Evolutionary conservation across 2,888 invertebrate species (phyloP).

Genomic region (Globia sparganii): DNA sequence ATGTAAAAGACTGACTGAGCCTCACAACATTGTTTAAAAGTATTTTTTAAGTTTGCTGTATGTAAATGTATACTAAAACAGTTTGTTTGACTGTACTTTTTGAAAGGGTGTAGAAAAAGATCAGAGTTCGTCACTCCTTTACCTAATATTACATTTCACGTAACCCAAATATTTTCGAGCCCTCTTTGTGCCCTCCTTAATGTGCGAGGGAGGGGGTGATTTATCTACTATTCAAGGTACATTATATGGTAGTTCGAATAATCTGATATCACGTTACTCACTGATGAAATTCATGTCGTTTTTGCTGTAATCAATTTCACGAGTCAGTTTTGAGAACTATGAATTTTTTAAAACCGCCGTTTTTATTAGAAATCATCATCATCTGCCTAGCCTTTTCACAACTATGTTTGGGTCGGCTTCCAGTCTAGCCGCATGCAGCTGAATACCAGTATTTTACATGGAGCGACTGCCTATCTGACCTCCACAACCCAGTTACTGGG

Average conservation of each 20-base stretch:
- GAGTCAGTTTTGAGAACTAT: not conserved
- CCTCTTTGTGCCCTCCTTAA: slow-evolving; percentile 71
- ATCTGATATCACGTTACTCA: slow-evolving; percentile 73
- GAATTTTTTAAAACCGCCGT: too few relatives aligned
- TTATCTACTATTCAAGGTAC: slow-evolving; percentile 79
- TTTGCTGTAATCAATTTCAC: slow-evolving; percentile 27
- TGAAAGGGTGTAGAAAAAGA: slow-evolving; percentile 59
- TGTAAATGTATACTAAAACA: not conserved
- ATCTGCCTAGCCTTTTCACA: too few relatives aligned
- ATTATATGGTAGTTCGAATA: slow-evolving; percentile 75
- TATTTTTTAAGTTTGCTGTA: not conserved
- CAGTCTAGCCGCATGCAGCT: too few relatives aligned
- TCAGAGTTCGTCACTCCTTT: slow-evolving; percentile 58
- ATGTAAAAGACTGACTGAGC: not conserved
- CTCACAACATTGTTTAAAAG: not conserved
- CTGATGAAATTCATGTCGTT: slow-evolving; percentile 65
- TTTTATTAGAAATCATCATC: too few relatives aligned
- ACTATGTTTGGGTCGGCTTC: too few relatives aligned
- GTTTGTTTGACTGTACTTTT: slow-evolving; percentile 31
- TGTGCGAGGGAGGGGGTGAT: slow-evolving; percentile 74
- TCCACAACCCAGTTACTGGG: too few relatives aligned
- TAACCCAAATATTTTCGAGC: slow-evolving; percentile 76
- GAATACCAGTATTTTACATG: too few relatives aligned
- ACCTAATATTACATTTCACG: slow-evolving; percentile 66
- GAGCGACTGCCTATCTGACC: too few relatives aligned